Conservation (phyloP, 1,140 invertebrate genomes). For the Drosophila paulistorum region DNA sequence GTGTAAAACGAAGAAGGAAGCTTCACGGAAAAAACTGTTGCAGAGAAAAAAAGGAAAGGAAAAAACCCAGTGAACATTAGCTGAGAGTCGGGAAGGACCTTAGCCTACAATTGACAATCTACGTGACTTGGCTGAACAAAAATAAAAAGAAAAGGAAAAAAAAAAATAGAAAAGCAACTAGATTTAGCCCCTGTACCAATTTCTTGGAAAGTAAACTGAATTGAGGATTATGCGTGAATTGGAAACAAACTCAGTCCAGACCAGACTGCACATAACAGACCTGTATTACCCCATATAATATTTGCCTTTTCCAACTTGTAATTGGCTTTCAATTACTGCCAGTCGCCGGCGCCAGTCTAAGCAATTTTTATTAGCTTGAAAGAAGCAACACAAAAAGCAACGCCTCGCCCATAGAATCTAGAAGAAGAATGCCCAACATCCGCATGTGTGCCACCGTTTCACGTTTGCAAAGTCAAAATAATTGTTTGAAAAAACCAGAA, state of each 20-base stretch:
- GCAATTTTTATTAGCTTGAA: conserved; percentile 60
- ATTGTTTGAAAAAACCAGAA: conserved; percentile 44
- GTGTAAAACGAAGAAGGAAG: conserved; percentile 48
- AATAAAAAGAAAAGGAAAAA: conserved; percentile 5
- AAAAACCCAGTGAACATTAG: not conserved
- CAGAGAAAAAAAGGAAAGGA: not conserved
- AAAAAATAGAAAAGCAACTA: not conserved
- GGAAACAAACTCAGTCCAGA: not conserved
- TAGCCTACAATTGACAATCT: conserved; percentile 11
- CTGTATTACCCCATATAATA: not conserved
- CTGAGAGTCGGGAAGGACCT: not conserved
- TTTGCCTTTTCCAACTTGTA: conserved; percentile 36
- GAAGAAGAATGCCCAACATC: conserved; percentile 25
- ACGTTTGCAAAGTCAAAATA: conserved; percentile 20
- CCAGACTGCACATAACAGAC: not conserved
- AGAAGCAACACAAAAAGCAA: conserved; percentile 19
- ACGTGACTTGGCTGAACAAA: conserved; percentile 62
- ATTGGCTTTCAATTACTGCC: conserved; percentile 60
- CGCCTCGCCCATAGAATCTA: conserved; percentile 19
- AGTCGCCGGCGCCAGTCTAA: conserved; percentile 22
- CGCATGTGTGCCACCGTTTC: too few species aligned
- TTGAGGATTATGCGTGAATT: conserved; percentile 28
- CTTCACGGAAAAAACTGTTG: conserved; percentile 27
- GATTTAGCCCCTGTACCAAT: conserved; percentile 4
- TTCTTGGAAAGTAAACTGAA: not conserved